Base-by-base conservation (phyloP, 2,888 invertebrate species). In the Orthosia gracilis region DNA sequence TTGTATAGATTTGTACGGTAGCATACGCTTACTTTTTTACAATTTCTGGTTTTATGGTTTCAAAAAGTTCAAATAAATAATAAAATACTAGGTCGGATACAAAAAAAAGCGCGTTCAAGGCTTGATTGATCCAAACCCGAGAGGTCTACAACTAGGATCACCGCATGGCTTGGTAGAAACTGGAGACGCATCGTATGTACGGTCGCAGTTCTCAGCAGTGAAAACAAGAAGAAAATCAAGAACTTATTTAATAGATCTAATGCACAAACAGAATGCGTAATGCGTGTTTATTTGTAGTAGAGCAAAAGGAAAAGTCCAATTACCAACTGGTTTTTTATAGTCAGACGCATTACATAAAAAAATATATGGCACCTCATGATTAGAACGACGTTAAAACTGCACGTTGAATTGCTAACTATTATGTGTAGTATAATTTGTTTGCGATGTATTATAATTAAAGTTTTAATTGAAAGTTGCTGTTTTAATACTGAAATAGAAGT, bases 401-500 rank as follows among this genome's bases (percentile, higher is more conserved):
- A 67, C 7, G 5, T 67, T 58, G 26, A 62, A 65, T 54, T 67
- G n/a, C 67, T 26, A n/a, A 54, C 52, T 54, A 45, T 15, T 15
- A 13, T 31, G n/a, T 5, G 9, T 26, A 13, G 13, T 18, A 13
- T 47, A 47, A 69, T 31, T 23, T 69, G 13, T 47, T 47, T 47
- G 21, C n/a, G 11, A 5, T 40, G 11, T 18, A 45, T 54, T 18
- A 45, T 54, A 17, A 54, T 68, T 47, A 13, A 21, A 55, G 69
- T 71, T 50, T 58, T 26, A 57, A 49, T 23, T 57, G 12, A 49
- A 69, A 58, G n/a, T 47, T n/a, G 12, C 52, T 69, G 31, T 70
- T 18, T 11, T 26, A 31, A 55, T 69, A 55, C n/a, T 40, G 7
- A 9, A 40, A 40, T 59, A 7, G 45, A 69, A 49, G 31, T 21